Conservation (phyloP, 2,113 vertebrate species). For the Sebastes schlegelii region DNA sequence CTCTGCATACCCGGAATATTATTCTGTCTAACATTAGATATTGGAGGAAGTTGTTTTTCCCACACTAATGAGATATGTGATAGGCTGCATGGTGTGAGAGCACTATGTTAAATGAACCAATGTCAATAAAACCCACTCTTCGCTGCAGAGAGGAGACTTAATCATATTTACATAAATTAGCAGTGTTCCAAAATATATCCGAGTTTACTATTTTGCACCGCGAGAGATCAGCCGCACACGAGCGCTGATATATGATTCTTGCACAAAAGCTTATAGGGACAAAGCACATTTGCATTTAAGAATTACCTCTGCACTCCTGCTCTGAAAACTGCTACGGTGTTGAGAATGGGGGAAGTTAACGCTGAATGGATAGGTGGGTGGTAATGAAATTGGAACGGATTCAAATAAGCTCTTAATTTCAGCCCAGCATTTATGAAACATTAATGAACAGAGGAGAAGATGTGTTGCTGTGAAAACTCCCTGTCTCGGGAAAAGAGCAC, state of each 20-base stretch:
- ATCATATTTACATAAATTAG: slow-evolving; percentile 64
- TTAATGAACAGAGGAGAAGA: slow-evolving; percentile 75
- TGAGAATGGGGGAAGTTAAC: slow-evolving; percentile 61
- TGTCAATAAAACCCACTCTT: slow-evolving; percentile 52
- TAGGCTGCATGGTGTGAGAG: slow-evolving; percentile 21
- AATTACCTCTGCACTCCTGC: slow-evolving; percentile 48
- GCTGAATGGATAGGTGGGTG: slow-evolving; percentile 75
- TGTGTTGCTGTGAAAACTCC: slow-evolving; percentile 63
- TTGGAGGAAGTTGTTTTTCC: slow-evolving; percentile 35
- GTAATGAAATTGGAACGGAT: slow-evolving; percentile 80
- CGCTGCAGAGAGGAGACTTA: slow-evolving; percentile 22
- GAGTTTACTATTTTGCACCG: slow-evolving; percentile 17
- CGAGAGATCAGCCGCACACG: slow-evolving; percentile 32
- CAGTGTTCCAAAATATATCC: slow-evolving; percentile 42
- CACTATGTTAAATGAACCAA: slow-evolving; percentile 64
- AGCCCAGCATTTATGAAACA: slow-evolving; percentile 81
- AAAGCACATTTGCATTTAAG: slow-evolving; percentile 62
- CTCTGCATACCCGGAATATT: slow-evolving; percentile 10
- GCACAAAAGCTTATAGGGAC: slow-evolving; percentile 32
- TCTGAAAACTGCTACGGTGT: slow-evolving; percentile 51
- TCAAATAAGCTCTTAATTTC: slow-evolving; percentile 83
- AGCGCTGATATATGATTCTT: slow-evolving; percentile 35
- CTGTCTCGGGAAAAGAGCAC: slow-evolving; percentile 31
- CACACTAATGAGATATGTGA: slow-evolving; percentile 50
- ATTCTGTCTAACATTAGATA: slow-evolving; percentile 33